Evolutionary conservation across 1,140 invertebrate genomes (phyloP).

Genomic region (Drosophila orosa): DNA sequence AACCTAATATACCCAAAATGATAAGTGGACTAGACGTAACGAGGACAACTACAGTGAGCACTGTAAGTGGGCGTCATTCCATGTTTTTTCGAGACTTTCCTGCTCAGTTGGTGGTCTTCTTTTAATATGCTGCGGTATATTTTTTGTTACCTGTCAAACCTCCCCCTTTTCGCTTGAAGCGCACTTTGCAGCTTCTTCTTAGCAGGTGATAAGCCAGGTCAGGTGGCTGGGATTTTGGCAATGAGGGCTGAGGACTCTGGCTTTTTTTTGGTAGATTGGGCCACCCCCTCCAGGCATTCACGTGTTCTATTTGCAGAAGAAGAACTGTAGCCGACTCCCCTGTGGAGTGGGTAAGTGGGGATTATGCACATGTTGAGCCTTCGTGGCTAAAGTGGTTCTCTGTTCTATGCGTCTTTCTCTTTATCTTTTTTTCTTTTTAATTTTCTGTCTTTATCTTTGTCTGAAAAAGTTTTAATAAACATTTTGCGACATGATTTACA

Average conservation of each 20-base stretch:
- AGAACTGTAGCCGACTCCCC: constrained; percentile 12
- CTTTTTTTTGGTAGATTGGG: neutral
- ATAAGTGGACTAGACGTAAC: neutral
- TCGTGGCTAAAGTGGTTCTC: constrained; percentile 50
- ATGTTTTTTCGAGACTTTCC: constrained; percentile 20
- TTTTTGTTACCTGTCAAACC: constrained; percentile 28
- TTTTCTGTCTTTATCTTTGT: constrained; percentile 10
- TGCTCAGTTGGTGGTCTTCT: constrained; percentile 63
- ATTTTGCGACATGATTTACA: constrained; percentile 63
- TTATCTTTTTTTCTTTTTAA: constrained; percentile 2
- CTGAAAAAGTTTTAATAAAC: constrained; percentile 63
- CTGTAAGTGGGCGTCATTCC: constrained; percentile 58
- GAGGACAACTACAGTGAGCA: constrained; percentile 34
- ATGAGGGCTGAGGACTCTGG: constrained; percentile 17
- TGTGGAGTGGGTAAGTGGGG: constrained; percentile 20
- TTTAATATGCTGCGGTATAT: constrained; percentile 75
- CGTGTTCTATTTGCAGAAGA: constrained; percentile 63
- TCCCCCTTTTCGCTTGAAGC: constrained; percentile 37
- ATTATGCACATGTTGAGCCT: constrained; percentile 73
- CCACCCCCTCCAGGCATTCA: constrained; percentile 29
- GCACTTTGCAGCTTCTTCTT: constrained; percentile 66
- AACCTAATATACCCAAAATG: neutral
- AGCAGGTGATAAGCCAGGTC: constrained; percentile 62
- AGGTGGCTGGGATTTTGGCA: constrained; percentile 46
- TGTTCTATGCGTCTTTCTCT: constrained; percentile 3